Conservation (phyloP, 1,140 invertebrate genomes). For the Brachionus calyciflorus region DNA sequence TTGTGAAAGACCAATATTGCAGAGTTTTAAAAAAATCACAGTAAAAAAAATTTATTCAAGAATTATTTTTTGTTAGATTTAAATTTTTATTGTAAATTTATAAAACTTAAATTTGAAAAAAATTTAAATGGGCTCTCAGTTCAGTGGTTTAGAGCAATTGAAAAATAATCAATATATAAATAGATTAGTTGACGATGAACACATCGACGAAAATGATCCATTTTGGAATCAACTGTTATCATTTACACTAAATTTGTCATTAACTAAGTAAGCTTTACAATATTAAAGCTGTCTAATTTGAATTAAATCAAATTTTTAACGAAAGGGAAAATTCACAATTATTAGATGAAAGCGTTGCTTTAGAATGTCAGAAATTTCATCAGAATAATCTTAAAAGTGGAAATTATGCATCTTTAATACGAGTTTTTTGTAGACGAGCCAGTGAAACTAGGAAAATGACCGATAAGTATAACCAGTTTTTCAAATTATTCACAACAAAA, state of each 20-base stretch:
- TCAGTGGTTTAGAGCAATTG: conserved; percentile 77
- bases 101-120: neutral
- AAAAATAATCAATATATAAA: conserved; percentile 75
- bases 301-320: neutral
- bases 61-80: neutral
- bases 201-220: conserved; percentile 79
- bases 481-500: neutral
- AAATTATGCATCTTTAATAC: conserved; percentile 79
- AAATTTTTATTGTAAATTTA: neutral
- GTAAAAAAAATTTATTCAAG: neutral
- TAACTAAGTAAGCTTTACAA: conserved; percentile 61
- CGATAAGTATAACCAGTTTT: conserved; percentile 70
- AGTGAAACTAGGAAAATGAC: conserved; percentile 76
- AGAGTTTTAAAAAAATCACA: too few species aligned
- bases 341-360: conserved; percentile 72
- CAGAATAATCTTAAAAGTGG: conserved; percentile 77
- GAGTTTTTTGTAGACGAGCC: conserved; percentile 75
- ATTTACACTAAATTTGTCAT: conserved; percentile 78
- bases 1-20: too few species aligned
- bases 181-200: conserved; percentile 72
- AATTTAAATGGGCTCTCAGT: conserved; percentile 75
- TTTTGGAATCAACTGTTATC: conserved; percentile 90
- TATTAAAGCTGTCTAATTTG: conserved; percentile 11
- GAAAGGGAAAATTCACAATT: conserved; percentile 73
- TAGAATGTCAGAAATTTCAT: conserved; percentile 58